Evolutionary conservation across 2,113 vertebrate genomes (phyloP).

Genomic region (Hypocryptadius cinnamomeus): DNA sequence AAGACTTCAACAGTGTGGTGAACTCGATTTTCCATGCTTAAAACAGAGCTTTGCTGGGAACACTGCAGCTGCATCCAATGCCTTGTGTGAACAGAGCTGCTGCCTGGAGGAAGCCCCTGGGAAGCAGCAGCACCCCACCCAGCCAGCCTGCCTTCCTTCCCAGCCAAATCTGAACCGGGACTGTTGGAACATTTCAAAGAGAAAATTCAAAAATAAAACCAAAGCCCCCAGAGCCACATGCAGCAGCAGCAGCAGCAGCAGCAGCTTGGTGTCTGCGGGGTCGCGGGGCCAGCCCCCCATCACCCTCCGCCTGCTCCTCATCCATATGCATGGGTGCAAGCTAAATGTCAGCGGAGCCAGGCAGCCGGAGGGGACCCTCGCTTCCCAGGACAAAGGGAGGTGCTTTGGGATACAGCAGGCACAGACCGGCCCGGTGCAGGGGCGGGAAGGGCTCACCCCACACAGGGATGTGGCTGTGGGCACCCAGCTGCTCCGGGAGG

Average conservation of each 20-base stretch:
- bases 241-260: neutral
- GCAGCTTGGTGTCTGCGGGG: neutral
- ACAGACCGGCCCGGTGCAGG: accelerated
- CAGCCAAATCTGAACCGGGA: neutral
- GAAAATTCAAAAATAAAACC: neutral
- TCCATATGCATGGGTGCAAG: neutral
- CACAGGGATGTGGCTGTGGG: accelerated
- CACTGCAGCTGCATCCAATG: neutral
- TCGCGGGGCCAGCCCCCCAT: neutral
- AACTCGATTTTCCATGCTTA: neutral
- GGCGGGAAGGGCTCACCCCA: neutral
- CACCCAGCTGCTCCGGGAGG: neutral
- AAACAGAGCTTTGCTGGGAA: neutral
- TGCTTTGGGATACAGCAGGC: neutral
- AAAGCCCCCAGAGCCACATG: neutral
- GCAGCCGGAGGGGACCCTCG: neutral
- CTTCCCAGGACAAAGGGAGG: neutral
- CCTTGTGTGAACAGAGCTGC: neutral
- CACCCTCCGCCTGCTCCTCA: neutral
- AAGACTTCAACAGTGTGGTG: neutral
- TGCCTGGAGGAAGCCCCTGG: neutral
- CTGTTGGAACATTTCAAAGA: neutral
- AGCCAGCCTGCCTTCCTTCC: neutral
- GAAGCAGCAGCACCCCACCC: neutral
- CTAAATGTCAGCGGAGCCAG: neutral